Evolutionary conservation across 2,113 vertebrate genomes (phyloP).

Genomic region (Micromys minutus): DNA sequence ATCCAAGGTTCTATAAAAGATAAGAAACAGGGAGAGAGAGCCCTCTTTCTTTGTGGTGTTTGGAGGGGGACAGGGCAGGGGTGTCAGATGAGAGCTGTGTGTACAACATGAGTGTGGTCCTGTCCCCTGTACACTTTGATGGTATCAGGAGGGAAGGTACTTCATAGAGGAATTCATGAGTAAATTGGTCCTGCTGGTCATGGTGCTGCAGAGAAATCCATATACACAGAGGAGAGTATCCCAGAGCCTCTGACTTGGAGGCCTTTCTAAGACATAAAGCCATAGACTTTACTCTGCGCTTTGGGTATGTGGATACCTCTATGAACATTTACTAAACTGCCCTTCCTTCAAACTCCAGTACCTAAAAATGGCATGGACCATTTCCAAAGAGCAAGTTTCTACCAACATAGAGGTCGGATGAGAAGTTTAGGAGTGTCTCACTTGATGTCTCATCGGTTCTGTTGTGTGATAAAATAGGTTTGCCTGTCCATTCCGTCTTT

Average conservation of each 20-base stretch:
- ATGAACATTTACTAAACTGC: conserved; percentile 83
- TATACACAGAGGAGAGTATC: conserved; percentile 69
- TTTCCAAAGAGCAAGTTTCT: neutral
- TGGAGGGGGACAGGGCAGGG: conserved; percentile 76
- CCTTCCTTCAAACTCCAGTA: conserved; percentile 59
- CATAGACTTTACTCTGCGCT: conserved; percentile 80
- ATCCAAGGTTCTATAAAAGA: conserved; percentile 67
- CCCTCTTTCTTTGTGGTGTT: conserved; percentile 67
- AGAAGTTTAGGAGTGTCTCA: conserved; percentile 27
- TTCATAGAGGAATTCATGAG: conserved; percentile 76
- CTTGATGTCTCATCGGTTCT: conserved; percentile 50
- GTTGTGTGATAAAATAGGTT: conserved; percentile 59
- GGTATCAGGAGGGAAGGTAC: conserved; percentile 76
- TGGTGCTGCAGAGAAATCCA: conserved; percentile 75
- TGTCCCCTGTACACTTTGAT: conserved; percentile 80
- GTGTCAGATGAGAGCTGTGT: conserved; percentile 84
- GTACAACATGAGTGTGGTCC: conserved; percentile 83
- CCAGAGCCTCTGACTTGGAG: conserved; percentile 75
- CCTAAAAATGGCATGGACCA: conserved; percentile 56
- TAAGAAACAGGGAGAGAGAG: neutral
- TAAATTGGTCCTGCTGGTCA: conserved; percentile 61
- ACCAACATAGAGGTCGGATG: neutral
- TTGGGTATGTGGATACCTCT: conserved; percentile 79
- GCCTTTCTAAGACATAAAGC: conserved; percentile 73
- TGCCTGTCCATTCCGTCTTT: conserved; percentile 67